Conservation (phyloP, 2,888 invertebrate species). For the Philhelius pedissequus region DNA sequence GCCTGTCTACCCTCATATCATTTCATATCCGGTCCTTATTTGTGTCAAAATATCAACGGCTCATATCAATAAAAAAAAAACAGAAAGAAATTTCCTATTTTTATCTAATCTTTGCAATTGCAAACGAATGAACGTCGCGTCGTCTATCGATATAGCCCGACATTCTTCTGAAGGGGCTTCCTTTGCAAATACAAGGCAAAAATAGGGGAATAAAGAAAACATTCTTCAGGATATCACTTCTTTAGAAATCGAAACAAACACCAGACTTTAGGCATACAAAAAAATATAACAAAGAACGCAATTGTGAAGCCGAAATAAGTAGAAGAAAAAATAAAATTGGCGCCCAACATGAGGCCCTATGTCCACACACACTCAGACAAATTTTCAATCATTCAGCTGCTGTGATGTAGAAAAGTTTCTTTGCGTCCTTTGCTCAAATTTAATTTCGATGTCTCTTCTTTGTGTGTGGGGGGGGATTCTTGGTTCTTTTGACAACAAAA, state of each 20-base stretch:
- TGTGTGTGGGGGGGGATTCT: background rate
- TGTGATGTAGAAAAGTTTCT: background rate
- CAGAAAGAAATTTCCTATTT: background rate
- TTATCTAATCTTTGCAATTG: conserved; percentile 41
- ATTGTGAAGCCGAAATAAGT: background rate
- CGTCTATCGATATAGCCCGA: background rate
- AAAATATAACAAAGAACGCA: background rate
- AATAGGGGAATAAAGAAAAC: background rate
- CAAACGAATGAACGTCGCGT: conserved; percentile 52
- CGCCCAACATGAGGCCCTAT: conserved; percentile 44
- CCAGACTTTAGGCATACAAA: conserved; percentile 6
- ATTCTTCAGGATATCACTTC: conserved; percentile 42
- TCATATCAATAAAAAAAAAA: conserved; percentile 32
- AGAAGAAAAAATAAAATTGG: conserved; percentile 23
- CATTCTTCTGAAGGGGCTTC: conserved; percentile 1
- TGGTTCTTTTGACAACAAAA: conserved; percentile 23
- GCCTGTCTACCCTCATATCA: background rate
- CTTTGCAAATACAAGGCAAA: background rate
- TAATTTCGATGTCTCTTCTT: conserved; percentile 56
- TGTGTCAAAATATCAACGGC: conserved; percentile 49
- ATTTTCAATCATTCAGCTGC: conserved; percentile 29
- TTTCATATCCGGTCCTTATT: conserved; percentile 5
- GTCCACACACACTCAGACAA: background rate
- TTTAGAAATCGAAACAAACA: conserved; percentile 36
- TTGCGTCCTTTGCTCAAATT: conserved; percentile 54